Conservation (phyloP, 37 sponge, comb jelly and placozoan species). For the Ianthella basta region DNA sequence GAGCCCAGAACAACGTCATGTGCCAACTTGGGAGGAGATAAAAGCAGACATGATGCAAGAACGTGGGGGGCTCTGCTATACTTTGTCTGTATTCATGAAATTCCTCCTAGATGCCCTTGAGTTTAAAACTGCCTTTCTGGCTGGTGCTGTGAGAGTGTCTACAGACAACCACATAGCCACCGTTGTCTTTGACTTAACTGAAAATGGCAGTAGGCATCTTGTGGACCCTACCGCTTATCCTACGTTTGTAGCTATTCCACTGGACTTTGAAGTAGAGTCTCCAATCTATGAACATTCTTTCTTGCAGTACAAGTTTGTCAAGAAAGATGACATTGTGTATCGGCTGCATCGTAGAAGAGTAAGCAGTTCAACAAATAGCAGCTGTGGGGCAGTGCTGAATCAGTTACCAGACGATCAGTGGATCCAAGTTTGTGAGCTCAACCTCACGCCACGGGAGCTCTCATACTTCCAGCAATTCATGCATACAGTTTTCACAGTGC, state of each 20-base stretch:
- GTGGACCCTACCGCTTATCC: constrained; percentile 61
- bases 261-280: constrained; percentile 55
- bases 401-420: not conserved
- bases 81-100: constrained; percentile 41
- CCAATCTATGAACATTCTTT: constrained; percentile 48
- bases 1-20: constrained; percentile 6
- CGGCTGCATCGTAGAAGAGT: constrained; percentile 17
- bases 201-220: constrained; percentile 4
- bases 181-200: constrained; percentile 12
- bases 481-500: constrained; percentile 4
- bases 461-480: constrained; percentile 17
- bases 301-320: constrained; percentile 51
- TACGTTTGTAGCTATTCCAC: constrained; percentile 50
- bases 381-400: not conserved
- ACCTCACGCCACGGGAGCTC: constrained; percentile 32
- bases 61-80: constrained; percentile 65
- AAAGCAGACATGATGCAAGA: constrained; percentile 38
- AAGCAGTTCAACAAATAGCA: not conserved
- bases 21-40: constrained; percentile 40
- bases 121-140: constrained; percentile 13
- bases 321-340: constrained; percentile 5
- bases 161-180: constrained; percentile 45
- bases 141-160: not conserved
- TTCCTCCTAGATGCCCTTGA: constrained; percentile 48
- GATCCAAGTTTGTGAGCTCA: constrained; percentile 1